These are phyloP conservation scores for Heterohyrax brucei DNA, from an alignment of 2,797 vertebrate genomes.

Conservation along the genomic window DNA sequence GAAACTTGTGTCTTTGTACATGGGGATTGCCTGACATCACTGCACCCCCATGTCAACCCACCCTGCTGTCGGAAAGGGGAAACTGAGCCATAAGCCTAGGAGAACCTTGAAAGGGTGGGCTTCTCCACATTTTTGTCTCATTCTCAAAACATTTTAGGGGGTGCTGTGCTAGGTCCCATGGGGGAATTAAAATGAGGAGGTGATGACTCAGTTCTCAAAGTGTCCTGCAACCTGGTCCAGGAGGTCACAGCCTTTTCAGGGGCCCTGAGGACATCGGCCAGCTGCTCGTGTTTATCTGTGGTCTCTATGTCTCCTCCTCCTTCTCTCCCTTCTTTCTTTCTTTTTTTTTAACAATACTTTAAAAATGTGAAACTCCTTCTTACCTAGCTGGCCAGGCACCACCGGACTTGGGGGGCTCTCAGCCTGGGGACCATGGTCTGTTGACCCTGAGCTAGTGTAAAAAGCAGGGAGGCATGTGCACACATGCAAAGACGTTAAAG, in stretches of 20 bases:
- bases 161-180: not conserved
- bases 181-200: conserved; percentile 9
- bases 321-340: not conserved
- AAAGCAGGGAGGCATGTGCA: not conserved
- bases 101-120: not conserved
- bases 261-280: not conserved
- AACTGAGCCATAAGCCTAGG: not conserved
- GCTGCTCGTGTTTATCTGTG: too few species aligned
- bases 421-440: not conserved
- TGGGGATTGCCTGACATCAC: not conserved
- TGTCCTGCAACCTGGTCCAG: not conserved
- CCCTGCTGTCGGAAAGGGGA: not conserved
- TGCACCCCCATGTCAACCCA: too few species aligned
- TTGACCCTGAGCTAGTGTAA: not conserved
- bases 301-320: not conserved
- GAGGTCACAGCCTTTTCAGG: not conserved
- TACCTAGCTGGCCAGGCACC: not conserved
- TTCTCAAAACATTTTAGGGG: conserved; percentile 21
- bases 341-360: not conserved
- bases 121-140: not conserved
- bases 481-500: not conserved
- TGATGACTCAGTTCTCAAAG: not conserved
- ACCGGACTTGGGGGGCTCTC: not conserved
- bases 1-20: not conserved
- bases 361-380: conserved; percentile 17